Evolutionary conservation across 2,113 vertebrate genomes (phyloP).

Genomic region (Crocuta crocuta): DNA sequence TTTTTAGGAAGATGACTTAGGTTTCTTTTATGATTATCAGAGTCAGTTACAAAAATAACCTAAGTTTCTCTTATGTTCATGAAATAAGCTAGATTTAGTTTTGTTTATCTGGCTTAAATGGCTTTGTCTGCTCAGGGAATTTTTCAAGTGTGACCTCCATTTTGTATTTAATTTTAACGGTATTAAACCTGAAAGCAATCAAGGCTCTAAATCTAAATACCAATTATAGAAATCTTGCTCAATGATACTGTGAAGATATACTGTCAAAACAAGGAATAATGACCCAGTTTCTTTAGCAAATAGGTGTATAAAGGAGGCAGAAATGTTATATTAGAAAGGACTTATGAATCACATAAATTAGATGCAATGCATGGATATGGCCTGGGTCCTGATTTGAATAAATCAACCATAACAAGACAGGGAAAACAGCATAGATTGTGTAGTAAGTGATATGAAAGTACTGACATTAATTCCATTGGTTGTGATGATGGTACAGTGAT

Average conservation of each 20-base stretch:
- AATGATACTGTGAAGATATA: not conserved
- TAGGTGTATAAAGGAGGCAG: not conserved
- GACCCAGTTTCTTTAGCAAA: not conserved
- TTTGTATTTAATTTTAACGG: not conserved
- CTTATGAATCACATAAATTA: not conserved
- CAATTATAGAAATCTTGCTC: not conserved
- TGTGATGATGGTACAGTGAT: not conserved
- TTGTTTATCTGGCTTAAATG: not conserved
- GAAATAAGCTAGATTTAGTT: not conserved
- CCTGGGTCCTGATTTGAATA: not conserved
- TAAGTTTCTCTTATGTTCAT: not conserved
- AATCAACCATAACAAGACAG: not conserved
- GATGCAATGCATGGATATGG: not conserved
- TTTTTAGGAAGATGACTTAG: not conserved
- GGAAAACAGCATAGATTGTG: not conserved
- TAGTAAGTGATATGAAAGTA: not conserved
- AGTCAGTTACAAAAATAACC: not conserved
- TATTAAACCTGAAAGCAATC: not conserved
- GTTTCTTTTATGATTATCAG: not conserved
- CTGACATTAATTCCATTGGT: not conserved
- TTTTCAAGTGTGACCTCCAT: not conserved
- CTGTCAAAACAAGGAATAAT: not conserved
- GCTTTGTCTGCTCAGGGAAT: not conserved
- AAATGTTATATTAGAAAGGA: not conserved
- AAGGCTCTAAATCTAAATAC: constrained; percentile 4